A percentile compares a stretch with the other conserved stretches of the same genome.
These are phyloP conservation scores for Trematomus bernacchii DNA, from an alignment of 2,797 vertebrate genomes.

Conservation along the genomic window DNA sequence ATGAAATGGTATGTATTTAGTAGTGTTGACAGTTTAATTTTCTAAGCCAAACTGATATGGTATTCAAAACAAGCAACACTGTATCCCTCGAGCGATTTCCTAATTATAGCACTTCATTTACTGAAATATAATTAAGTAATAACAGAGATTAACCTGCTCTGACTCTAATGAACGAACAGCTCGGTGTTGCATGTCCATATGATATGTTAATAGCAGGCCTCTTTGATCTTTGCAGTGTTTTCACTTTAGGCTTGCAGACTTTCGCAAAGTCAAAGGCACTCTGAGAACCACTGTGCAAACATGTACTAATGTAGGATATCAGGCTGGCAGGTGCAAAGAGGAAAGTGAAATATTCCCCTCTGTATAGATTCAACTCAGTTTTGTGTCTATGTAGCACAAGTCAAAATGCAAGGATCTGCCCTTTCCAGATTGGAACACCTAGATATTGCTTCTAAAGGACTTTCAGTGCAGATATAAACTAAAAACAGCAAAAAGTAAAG, in stretches of 20 bases:
- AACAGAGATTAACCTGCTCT: constrained; percentile 43
- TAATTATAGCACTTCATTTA: constrained; percentile 37
- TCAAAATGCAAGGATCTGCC: constrained; percentile 33
- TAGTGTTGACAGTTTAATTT: constrained; percentile 6
- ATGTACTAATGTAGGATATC: constrained; percentile 23
- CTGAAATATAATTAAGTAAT: constrained; percentile 50
- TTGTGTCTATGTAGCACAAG: constrained; percentile 17
- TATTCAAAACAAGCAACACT: constrained; percentile 42
- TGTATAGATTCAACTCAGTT: constrained; percentile 19
- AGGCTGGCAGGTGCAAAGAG: constrained; percentile 10
- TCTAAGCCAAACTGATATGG: constrained; percentile 14
- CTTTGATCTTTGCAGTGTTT: constrained; percentile 17
- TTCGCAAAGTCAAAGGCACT: constrained; percentile 23
- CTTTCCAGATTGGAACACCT: constrained; percentile 47
- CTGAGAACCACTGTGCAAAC: constrained; percentile 25
- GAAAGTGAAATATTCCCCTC: constrained; percentile 20
- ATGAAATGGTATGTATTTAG: constrained; percentile 8
- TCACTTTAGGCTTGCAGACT: constrained; percentile 7
- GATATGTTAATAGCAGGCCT: constrained; percentile 46
- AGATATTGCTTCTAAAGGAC: constrained; percentile 39
- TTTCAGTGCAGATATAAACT: constrained; percentile 23
- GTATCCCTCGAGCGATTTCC: constrained; percentile 19
- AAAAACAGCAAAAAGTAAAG: constrained; percentile 49
- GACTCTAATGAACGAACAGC: constrained; percentile 36
- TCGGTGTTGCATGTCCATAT: constrained; percentile 18